These are phyloP conservation scores for Sylvilagus floridanus DNA, from an alignment of 2,797 vertebrate genomes.

Conservation along the genomic window DNA sequence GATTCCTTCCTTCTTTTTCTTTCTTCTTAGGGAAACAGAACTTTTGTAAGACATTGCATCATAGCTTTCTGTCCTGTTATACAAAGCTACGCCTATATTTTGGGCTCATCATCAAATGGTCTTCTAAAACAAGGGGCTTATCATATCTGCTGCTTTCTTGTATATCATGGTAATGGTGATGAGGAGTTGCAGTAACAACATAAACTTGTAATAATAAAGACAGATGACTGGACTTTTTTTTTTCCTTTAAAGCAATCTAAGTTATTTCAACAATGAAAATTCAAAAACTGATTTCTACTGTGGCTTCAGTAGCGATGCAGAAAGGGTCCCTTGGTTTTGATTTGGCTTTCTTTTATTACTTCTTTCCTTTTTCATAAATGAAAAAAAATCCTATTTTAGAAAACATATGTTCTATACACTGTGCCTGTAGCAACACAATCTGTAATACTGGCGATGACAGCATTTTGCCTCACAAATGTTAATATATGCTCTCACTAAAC, in stretches of 20 bases:
- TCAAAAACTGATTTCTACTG: background rate
- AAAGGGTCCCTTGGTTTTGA: background rate
- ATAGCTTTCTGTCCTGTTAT: background rate
- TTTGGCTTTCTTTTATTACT: background rate
- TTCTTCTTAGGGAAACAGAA: background rate
- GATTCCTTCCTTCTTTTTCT: background rate
- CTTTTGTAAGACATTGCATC: slow-evolving; percentile 30
- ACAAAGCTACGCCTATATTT: slow-evolving; percentile 57
- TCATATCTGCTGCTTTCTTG: slow-evolving; percentile 12
- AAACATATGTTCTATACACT: slow-evolving; percentile 11
- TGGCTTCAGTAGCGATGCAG: background rate
- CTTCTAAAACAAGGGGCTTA: slow-evolving; percentile 47
- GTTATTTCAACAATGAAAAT: slow-evolving; percentile 45
- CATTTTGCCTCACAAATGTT: background rate
- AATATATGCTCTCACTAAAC: background rate
- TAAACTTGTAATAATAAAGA: slow-evolving; percentile 13
- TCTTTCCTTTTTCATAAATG: slow-evolving; percentile 30
- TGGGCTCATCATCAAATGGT: slow-evolving; percentile 69
- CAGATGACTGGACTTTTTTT: background rate
- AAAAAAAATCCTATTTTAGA: slow-evolving; percentile 18
- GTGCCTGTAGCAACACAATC: background rate
- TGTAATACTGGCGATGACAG: background rate
- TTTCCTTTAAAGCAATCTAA: slow-evolving; percentile 20
- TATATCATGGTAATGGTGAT: background rate
- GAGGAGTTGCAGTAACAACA: slow-evolving; percentile 41